Base-by-base conservation (phyloP, 2,888 invertebrate species). In the Bibio marci region DNA sequence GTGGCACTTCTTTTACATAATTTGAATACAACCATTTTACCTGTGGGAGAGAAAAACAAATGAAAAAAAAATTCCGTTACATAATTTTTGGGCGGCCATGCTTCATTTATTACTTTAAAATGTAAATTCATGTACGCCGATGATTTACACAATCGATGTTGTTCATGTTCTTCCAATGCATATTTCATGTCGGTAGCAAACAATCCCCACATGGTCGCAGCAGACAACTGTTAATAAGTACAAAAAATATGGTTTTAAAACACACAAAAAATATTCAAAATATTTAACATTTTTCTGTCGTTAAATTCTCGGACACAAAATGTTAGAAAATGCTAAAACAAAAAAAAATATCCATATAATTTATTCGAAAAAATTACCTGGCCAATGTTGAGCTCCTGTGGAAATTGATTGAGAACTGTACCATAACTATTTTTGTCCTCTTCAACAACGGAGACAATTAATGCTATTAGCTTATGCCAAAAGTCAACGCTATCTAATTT, bases 51-150 rank as follows among this genome's bases (percentile, higher is more conserved):
- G 10, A n/a, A 28, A 18, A 36, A 30, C 4, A 25, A 32, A 32
- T 11, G 3, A 33, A 33, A 14, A n/a, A n/a, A n/a, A n/a, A n/a
- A n/a, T n/a, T n/a, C n/a, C n/a, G n/a, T n/a, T n/a, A n/a, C n/a
- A n/a, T n/a, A n/a, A n/a, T n/a, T n/a, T n/a, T n/a, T n/a, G 22
- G 4, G 22, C 22, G 22, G 22, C 22, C n/a, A n/a, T n/a, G n/a
- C n/a, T n/a, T n/a, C n/a, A 27, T 36, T 25, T 36, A 12, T 19
- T 35, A 41, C 74, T 65, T 91, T 94, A 69, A 99, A 99, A 66
- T 97, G 97, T 36, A 98, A 71, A 62, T 99, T 99, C 97, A 99
- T 99, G 59, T 99, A 99, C 39, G 90, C 94, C 40, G 95, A 94
- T 49, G 94, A 94, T 66, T 92, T 92, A 73, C 97, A 97, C 19